phyloP scores from a whole-genome alignment of 2,888 invertebrate species.

The Acleris literana region DNA sequence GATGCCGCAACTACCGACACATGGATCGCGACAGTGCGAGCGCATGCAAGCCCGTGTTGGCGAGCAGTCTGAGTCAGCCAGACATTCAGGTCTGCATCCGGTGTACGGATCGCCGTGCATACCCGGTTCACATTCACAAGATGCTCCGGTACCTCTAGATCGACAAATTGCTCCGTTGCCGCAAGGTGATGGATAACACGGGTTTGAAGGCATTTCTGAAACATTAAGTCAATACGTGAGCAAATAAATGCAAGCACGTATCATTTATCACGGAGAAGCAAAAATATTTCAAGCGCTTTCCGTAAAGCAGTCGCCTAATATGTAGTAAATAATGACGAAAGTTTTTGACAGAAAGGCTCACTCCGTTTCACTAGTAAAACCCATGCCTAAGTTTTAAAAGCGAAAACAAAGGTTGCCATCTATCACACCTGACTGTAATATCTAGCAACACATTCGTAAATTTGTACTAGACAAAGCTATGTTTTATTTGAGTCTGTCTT shows the following conservation, averaged over 20 bases:
- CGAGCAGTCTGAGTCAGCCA: constrained; percentile 94
- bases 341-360: constrained; percentile 46
- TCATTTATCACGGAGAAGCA: constrained; percentile 14
- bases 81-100: constrained; percentile 92
- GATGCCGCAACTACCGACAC: constrained; percentile 91
- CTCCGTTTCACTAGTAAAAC: constrained; percentile 77
- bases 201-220: constrained; percentile 77
- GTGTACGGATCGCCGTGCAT: constrained; percentile 90
- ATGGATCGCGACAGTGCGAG: constrained; percentile 93
- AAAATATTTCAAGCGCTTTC: constrained; percentile 60
- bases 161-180: constrained; percentile 92
- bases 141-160: constrained; percentile 86
- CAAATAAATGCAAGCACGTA: background rate
- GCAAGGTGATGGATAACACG: constrained; percentile 94
- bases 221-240: constrained; percentile 40
- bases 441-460: constrained; percentile 31
- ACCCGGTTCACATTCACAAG: constrained; percentile 88
- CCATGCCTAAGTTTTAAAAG: constrained; percentile 83
- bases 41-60: constrained; percentile 91
- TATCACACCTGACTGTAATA: constrained; percentile 22
- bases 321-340: constrained; percentile 1
- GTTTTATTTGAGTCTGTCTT: constrained; percentile 73
- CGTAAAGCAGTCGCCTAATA: constrained; percentile 43
- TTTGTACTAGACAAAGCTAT: constrained; percentile 54
- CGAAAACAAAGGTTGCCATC: constrained; percentile 54